Evolutionary conservation across 2,888 invertebrate species (phyloP), one percentile per base, ranked within the genome.

Genomic region (Zonitis immaculata): DNA sequence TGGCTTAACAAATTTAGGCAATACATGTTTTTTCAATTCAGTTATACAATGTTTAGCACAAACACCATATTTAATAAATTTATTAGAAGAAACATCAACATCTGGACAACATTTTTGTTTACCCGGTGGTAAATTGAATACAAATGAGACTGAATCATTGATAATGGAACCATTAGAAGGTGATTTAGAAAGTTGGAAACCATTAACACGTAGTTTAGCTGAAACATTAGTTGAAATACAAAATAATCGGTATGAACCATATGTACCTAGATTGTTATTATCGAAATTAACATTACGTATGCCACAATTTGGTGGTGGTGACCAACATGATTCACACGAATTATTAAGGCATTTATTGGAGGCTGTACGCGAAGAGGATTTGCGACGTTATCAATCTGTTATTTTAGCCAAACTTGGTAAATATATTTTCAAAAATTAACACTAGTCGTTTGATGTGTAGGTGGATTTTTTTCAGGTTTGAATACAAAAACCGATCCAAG

Each of bases 291-390:
- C 83, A 52, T 78, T 76, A 61, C 86, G 86, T 63, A 80, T 86
- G 70, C 89, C 91, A 0, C 89, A 95, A 72, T 97, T 96, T 74
- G 88, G 89, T 47, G 95, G 95, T 8, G 94, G 90, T 2, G 91
- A 95, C 66, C 97, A 99, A 70, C 98, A 99, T 70, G 98, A 99
- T 73, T 87, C 97, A 0, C 98, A 99, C 69, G 98, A 99, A 74
- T 77, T 98, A 50, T 79, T 99, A 14, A 79, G 97, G 49, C 92
- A 93, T 76, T 77, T 98, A 44, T 77, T 98, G 47, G 96, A 98
- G 75, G 88, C 88, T 60, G 89, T 96, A 60, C 84, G 86, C 60
- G 84, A 85, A 6, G 87, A 87, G 68, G 87, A 87, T 65, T 78
- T 86, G 5, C 82, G 91, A 74, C 85, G 95, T 56, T 92, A 92